These are phyloP conservation scores for Abscondita cerata DNA, from an alignment of 2,888 invertebrate genomes.

Conservation along the genomic window DNA sequence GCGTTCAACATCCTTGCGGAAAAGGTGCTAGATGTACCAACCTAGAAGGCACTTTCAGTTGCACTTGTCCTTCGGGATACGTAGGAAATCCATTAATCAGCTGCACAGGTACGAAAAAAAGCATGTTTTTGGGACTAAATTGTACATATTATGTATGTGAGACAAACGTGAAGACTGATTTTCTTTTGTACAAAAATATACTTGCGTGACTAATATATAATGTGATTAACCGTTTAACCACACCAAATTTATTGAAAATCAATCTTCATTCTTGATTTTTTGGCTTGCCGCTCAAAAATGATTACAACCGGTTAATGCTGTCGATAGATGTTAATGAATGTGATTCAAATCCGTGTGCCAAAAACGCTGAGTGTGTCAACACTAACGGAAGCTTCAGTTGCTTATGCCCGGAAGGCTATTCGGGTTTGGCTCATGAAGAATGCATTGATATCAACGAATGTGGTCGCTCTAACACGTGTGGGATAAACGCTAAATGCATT, in stretches of 20 bases:
- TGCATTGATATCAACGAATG: constrained; percentile 81
- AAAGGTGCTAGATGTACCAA: constrained; percentile 81
- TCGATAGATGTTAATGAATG: constrained; percentile 77
- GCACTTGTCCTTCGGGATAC: constrained; percentile 84
- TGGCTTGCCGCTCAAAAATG: neutral
- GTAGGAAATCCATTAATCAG: constrained; percentile 77
- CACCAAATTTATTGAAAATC: constrained; percentile 42
- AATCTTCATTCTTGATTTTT: constrained; percentile 38
- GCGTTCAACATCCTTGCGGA: constrained; percentile 78
- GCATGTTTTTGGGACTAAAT: neutral
- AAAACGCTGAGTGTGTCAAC: constrained; percentile 76
- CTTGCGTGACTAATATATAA: constrained; percentile 8
- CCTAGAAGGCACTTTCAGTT: constrained; percentile 78
- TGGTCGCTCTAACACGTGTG: constrained; percentile 70
- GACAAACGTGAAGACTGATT: constrained; percentile 58
- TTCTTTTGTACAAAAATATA: constrained; percentile 55
- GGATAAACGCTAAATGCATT: constrained; percentile 79
- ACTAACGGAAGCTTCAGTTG: constrained; percentile 78
- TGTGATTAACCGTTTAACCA: constrained; percentile 21
- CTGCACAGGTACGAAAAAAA: constrained; percentile 72
- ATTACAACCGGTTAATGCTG: constrained; percentile 40
- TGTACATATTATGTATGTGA: constrained; percentile 24
- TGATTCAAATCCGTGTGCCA: constrained; percentile 71
- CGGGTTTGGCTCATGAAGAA: constrained; percentile 65
- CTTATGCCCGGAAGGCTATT: constrained; percentile 75